phyloP scores from a whole-genome alignment of 2,113 vertebrate species.

The Arenaria interpres region DNA sequence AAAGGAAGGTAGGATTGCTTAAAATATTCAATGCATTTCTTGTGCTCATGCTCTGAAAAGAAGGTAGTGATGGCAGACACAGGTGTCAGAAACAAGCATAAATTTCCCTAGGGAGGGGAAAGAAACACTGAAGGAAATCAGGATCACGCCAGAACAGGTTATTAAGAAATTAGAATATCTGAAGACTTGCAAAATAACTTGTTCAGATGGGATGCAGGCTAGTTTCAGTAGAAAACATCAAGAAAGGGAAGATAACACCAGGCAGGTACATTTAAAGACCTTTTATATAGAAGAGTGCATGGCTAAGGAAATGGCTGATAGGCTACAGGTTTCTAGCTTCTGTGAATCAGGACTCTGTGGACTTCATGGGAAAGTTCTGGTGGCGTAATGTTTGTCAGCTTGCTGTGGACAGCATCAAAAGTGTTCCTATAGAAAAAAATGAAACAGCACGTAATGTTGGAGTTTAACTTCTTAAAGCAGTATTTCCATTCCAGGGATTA shows the following conservation, averaged over 20 bases:
- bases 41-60: slow-evolving; percentile 14
- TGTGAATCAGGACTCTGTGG: neutral
- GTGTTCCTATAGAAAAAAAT: neutral
- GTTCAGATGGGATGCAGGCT: neutral
- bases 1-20: slow-evolving; percentile 16
- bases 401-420: neutral
- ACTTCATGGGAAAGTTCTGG: neutral
- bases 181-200: slow-evolving; percentile 33
- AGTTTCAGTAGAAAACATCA: neutral
- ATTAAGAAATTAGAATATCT: slow-evolving; percentile 57
- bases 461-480: neutral
- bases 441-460: neutral
- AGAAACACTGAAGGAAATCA: slow-evolving; percentile 26
- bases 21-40: slow-evolving; percentile 51
- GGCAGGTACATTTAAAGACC: neutral
- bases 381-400: neutral
- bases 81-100: slow-evolving; percentile 35
- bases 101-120: slow-evolving; percentile 53
- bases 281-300: neutral
- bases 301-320: neutral
- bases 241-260: neutral
- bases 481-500: neutral
- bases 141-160: neutral
- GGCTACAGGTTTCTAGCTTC: neutral
- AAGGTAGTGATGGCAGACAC: slow-evolving; percentile 11